phyloP scores from a whole-genome alignment of 2,888 invertebrate species.

The Lottia gigantea region DNA sequence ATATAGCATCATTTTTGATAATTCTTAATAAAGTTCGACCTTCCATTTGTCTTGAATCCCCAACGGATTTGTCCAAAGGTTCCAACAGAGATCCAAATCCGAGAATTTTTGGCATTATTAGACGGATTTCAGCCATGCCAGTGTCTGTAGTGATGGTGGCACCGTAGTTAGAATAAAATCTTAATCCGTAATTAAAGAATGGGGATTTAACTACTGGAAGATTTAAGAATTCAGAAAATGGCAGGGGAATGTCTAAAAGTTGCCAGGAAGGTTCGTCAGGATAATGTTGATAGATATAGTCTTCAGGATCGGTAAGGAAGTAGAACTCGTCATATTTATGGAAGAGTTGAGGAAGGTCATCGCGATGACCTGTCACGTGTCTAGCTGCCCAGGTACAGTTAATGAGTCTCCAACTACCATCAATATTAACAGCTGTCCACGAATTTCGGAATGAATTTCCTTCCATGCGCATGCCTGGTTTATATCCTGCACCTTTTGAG shows the following conservation, averaged over 20 bases:
- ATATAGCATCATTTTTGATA: slow-evolving; percentile 61
- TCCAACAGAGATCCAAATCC: slow-evolving; percentile 60
- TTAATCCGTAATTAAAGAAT: slow-evolving; percentile 67
- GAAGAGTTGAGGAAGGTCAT: slow-evolving; percentile 57
- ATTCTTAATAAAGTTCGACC: slow-evolving; percentile 56
- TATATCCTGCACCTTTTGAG: slow-evolving; percentile 99
- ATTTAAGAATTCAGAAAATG: slow-evolving; percentile 69
- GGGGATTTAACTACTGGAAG: slow-evolving; percentile 70
- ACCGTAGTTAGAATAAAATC: slow-evolving; percentile 59
- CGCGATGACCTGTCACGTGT: slow-evolving; percentile 69
- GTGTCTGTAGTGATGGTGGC: slow-evolving; percentile 56
- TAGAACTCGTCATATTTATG: slow-evolving; percentile 68
- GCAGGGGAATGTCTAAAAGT: slow-evolving; percentile 68
- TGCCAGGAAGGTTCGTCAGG: slow-evolving; percentile 69
- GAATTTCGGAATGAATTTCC: slow-evolving; percentile 86
- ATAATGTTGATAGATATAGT: slow-evolving; percentile 67
- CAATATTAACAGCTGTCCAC: slow-evolving; percentile 98
- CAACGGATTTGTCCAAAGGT: slow-evolving; percentile 46
- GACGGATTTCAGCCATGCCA: slow-evolving; percentile 60
- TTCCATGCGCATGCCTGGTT: slow-evolving; percentile 79
- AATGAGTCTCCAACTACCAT: slow-evolving; percentile 97
- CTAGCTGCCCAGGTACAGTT: slow-evolving; percentile 99
- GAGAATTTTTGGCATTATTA: slow-evolving; percentile 57
- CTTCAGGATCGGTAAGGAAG: slow-evolving; percentile 67
- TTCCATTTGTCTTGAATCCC: slow-evolving; percentile 45